Conservation (phyloP, 2,113 vertebrate genomes). For the Delphinus delphis region DNA sequence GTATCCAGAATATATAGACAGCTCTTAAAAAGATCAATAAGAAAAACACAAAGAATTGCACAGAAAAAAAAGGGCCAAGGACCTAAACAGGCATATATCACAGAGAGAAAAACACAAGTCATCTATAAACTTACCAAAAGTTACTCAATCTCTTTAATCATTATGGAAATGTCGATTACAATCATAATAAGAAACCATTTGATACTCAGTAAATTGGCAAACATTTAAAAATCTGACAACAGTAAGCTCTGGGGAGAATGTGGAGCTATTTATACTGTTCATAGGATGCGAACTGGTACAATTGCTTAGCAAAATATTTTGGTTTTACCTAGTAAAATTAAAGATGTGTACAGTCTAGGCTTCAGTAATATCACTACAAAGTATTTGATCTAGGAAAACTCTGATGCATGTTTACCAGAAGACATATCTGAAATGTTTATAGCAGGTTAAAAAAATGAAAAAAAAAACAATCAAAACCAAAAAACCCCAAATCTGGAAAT, state of each 20-base stretch:
- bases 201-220: not conserved
- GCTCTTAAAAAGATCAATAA: not conserved
- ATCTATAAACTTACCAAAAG: conserved; percentile 34
- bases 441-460: not conserved
- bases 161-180: not conserved
- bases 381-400: not conserved
- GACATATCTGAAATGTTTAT: not conserved
- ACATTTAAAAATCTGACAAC: not conserved
- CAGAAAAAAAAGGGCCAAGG: not conserved
- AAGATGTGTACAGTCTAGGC: not conserved
- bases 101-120: not conserved
- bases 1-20: not conserved
- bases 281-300: not conserved
- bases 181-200: not conserved
- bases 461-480: not conserved
- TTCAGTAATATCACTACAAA: not conserved
- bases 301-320: conserved; percentile 16
- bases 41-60: not conserved
- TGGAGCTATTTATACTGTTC: not conserved
- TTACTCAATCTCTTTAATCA: not conserved
- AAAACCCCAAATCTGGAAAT: not conserved
- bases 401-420: not conserved
- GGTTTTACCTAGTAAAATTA: not conserved
- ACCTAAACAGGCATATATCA: not conserved
- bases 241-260: conserved; percentile 3